These are phyloP conservation scores for Ophion ellenae DNA, from an alignment of 2,888 invertebrate species.

Conservation along the genomic window DNA sequence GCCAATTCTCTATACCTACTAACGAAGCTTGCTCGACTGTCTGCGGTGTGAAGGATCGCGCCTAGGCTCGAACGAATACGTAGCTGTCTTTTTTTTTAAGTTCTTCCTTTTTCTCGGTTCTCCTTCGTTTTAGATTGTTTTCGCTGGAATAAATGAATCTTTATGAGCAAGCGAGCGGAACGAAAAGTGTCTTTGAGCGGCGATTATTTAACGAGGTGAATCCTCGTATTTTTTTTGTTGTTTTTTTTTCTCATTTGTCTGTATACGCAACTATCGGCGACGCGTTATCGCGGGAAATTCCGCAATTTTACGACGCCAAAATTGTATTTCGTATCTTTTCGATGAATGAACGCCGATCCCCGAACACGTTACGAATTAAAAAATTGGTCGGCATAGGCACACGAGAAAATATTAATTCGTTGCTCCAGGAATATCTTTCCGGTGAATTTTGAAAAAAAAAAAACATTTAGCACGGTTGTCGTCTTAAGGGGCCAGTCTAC, in stretches of 20 bases:
- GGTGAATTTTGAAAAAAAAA: too few species aligned
- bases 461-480: too few species aligned
- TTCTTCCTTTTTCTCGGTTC: background rate
- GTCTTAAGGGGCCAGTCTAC: too few species aligned
- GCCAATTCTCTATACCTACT: conserved; percentile 30
- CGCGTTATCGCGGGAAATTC: background rate
- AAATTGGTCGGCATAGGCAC: too few species aligned
- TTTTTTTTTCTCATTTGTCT: background rate
- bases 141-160: conserved; percentile 41
- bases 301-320: too few species aligned
- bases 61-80: conserved; percentile 7
- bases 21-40: conserved; percentile 19
- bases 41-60: conserved; percentile 13
- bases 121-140: background rate
- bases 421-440: too few species aligned
- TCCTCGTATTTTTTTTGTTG: background rate
- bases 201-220: conserved; percentile 23
- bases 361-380: too few species aligned
- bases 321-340: too few species aligned
- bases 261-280: background rate
- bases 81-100: background rate
- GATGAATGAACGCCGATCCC: too few species aligned
- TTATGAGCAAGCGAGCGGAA: conserved; percentile 23
- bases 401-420: too few species aligned
- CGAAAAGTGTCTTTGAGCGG: conserved; percentile 27